Evolutionary conservation across 1,140 invertebrate genomes (phyloP).

Genomic region (Heliconius nattereri): DNA sequence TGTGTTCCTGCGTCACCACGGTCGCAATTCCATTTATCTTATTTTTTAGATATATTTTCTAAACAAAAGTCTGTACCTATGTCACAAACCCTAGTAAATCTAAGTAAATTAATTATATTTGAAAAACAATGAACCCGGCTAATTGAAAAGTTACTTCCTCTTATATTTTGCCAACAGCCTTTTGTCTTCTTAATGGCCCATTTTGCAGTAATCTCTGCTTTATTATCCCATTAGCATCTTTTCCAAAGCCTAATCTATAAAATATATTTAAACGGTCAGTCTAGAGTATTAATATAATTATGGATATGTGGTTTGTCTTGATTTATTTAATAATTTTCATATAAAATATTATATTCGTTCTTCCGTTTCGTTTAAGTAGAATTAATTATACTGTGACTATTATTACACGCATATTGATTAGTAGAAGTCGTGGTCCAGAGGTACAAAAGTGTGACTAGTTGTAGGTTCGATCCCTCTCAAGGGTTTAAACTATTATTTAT

Average conservation of each 20-base stretch:
- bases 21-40: too few relatives aligned
- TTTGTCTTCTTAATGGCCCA: slow-evolving; percentile 45
- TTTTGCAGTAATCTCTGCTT: slow-evolving; percentile 45
- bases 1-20: too few relatives aligned
- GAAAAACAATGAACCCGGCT: slow-evolving; percentile 23
- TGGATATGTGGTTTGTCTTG: too few relatives aligned
- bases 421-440: too few relatives aligned
- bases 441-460: too few relatives aligned
- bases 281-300: neutral
- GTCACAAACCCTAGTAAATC: neutral
- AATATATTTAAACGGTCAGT: slow-evolving; percentile 29
- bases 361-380: too few relatives aligned
- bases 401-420: too few relatives aligned
- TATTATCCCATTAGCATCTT: slow-evolving; percentile 45
- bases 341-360: too few relatives aligned
- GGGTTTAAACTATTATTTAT: too few relatives aligned
- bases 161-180: slow-evolving; percentile 41
- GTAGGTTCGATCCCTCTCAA: too few relatives aligned
- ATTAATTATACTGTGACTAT: too few relatives aligned
- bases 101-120: neutral
- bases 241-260: slow-evolving; percentile 40
- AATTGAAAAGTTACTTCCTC: slow-evolving; percentile 35
- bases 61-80: neutral
- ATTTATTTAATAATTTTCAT: too few relatives aligned
- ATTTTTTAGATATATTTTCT: neutral